A percentile compares a stretch with the other conserved stretches of the same genome.
phyloP scores from a whole-genome alignment of 2,797 vertebrate genomes.

The Rhincodon typus region DNA sequence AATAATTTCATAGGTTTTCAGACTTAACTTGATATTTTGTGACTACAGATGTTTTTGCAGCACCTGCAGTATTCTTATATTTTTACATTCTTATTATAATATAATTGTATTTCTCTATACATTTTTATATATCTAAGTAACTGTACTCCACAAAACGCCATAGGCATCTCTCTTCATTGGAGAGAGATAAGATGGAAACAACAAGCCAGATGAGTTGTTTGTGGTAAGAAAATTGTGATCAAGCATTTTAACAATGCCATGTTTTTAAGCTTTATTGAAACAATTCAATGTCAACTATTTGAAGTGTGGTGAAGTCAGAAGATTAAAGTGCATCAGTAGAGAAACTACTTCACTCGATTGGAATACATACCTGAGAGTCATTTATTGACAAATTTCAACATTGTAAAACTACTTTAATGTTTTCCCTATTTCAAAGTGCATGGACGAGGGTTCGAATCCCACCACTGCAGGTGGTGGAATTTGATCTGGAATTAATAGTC shows the following conservation, averaged over 20 bases:
- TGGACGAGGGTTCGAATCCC: too few species aligned
- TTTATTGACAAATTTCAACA: too few species aligned
- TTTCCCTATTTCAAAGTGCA: too few species aligned
- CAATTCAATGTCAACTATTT: not conserved
- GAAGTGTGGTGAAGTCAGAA: not conserved
- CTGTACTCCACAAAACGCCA: too few species aligned
- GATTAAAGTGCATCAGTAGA: not conserved
- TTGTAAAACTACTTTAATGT: too few species aligned
- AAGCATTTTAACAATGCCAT: not conserved
- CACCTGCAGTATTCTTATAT: not conserved
- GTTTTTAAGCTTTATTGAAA: not conserved
- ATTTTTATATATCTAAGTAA: not conserved
- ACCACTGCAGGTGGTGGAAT: too few species aligned
- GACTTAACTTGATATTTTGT: not conserved
- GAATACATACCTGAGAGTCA: too few species aligned
- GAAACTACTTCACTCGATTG: not conserved
- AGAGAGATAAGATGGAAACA: too few species aligned
- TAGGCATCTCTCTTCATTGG: too few species aligned
- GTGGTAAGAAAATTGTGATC: conserved; percentile 53
- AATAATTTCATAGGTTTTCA: not conserved
- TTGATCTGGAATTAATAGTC: too few species aligned
- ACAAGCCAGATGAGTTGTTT: conserved; percentile 62
- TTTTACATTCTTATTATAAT: not conserved
- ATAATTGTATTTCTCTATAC: not conserved
- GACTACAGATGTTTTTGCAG: not conserved